Percentiles rank a stretch among this genome's conserved stretches.
phyloP scores from a whole-genome alignment of 2,797 vertebrate species.

The Geotrypetes seraphini region DNA sequence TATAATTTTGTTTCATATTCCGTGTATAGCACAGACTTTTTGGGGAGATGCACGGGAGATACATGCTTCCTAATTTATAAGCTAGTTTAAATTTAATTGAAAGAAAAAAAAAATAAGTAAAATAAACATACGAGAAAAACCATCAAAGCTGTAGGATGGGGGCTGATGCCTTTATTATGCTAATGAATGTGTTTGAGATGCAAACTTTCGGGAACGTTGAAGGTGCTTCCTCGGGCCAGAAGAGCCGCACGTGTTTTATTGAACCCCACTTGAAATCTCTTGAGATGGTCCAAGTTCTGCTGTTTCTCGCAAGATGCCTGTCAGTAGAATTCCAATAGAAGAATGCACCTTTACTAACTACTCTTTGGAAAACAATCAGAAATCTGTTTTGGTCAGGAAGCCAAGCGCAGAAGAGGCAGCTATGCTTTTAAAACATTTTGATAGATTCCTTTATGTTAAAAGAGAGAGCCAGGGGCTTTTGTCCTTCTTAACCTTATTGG shows the following conservation, averaged over 20 bases:
- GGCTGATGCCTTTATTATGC: neutral
- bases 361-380: constrained; percentile 48
- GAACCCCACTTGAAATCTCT: too few relatives aligned
- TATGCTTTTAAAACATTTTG: constrained; percentile 33
- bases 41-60: too few relatives aligned
- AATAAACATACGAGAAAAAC: too few relatives aligned
- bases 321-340: constrained; percentile 10
- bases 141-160: too few relatives aligned
- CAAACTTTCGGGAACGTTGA: too few relatives aligned
- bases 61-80: too few relatives aligned
- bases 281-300: constrained; percentile 2
- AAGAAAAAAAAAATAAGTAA: too few relatives aligned
- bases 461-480: constrained; percentile 29
- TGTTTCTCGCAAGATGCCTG: neutral
- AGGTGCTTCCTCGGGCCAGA: too few relatives aligned
- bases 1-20: too few relatives aligned
- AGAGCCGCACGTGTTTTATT: too few relatives aligned
- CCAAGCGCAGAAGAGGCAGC: constrained; percentile 16
- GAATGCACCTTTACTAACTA: constrained; percentile 20
- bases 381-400: constrained; percentile 37
- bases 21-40: too few relatives aligned
- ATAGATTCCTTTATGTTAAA: constrained; percentile 39
- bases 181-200: neutral
- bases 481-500: constrained; percentile 15
- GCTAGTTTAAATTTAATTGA: too few relatives aligned